Base-by-base conservation (phyloP, 92 coral and sea anemone genomes). In the Porites lobata region DNA sequence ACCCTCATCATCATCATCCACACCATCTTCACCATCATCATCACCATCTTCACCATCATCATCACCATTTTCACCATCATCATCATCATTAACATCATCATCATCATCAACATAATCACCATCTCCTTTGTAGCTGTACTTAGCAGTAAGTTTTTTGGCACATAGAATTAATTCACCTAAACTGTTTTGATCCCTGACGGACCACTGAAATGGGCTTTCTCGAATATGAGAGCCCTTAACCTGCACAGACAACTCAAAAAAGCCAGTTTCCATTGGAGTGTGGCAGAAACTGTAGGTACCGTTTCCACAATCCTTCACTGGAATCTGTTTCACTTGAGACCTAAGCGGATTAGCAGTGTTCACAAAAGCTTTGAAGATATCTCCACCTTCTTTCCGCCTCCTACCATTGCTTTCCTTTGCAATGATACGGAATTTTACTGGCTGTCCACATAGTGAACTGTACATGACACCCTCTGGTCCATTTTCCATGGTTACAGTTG, bases 171-270 rank as follows among this genome's bases (percentile, higher is more conserved):
- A 20, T 2, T 51, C 14, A 20, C 73, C 75, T 43, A 50, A 7
- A 6, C 62, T 50, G 20, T 1, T 8, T 7, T 8, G 59, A 2
- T 29, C 29, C 13, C 63, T 62, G 7, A 85, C 91, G 53, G n/a
- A 65, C 95, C 95, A 92, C 29, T 78, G 24, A 38, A 92, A 89
- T 5, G 95, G 93, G 64, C 92, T 85, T 13, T 88, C 95, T 13
- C 51, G 82, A n/a, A 92, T 74, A 24, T 76, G 84, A 38, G 57
- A 65, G 2, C 90, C 79, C 69, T 85, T 82, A n/a, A 88, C 80
- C 14, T 71, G 67, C 26, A 92, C 95, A 32, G 90, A 65, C 59
- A 92, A 11, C 32, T 26, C 20, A 32, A 80, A 81, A 10, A n/a
- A 29, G 11, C 95, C 95, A 5, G 78, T 80, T 12, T 20, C 38